Percentiles rank a stretch among this genome's conserved stretches.
These are phyloP conservation scores for Cataglyphis hispanica DNA, from an alignment of 1,140 invertebrate species.

Conservation along the genomic window DNA sequence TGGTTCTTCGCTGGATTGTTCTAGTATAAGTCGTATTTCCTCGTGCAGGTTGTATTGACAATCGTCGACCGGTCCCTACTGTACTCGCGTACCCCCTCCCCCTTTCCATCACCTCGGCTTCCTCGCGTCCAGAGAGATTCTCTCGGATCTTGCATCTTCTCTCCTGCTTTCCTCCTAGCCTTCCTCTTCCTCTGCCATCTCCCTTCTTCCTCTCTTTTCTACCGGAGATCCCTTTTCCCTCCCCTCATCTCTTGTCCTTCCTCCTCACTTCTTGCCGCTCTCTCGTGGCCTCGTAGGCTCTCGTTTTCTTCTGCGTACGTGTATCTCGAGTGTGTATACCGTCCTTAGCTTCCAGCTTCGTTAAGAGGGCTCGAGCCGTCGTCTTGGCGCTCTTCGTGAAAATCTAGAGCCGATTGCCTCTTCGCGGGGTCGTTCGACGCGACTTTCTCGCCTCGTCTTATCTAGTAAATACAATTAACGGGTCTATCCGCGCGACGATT, in stretches of 20 bases:
- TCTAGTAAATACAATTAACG: constrained; percentile 52
- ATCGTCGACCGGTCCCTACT: constrained; percentile 55
- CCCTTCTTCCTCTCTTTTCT: constrained; percentile 5
- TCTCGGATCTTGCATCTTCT: constrained; percentile 41
- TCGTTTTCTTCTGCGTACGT: constrained; percentile 68
- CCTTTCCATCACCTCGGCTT: background rate
- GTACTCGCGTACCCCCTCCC: constrained; percentile 23
- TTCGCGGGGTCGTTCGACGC: constrained; percentile 40
- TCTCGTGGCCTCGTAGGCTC: constrained; percentile 63
- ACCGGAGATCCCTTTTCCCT: constrained; percentile 12
- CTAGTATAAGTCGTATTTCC: constrained; percentile 41
- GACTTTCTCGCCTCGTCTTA: constrained; percentile 5
- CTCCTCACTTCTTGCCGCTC: constrained; percentile 38
- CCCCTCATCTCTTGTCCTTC: background rate
- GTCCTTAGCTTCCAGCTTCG: constrained; percentile 69
- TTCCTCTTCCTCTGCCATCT: constrained; percentile 7
- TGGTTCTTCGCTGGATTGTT: constrained; percentile 28
- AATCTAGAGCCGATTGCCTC: constrained; percentile 57
- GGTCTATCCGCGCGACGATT: constrained; percentile 3
- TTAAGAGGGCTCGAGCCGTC: constrained; percentile 74
- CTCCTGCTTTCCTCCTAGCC: too few relatives aligned
- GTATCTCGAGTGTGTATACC: constrained; percentile 46
- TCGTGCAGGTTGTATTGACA: constrained; percentile 51
- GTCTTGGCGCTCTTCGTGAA: constrained; percentile 67
- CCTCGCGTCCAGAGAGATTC: background rate